phyloP scores from a whole-genome alignment of 2,113 vertebrate genomes.

The Puntigrus tetrazona region DNA sequence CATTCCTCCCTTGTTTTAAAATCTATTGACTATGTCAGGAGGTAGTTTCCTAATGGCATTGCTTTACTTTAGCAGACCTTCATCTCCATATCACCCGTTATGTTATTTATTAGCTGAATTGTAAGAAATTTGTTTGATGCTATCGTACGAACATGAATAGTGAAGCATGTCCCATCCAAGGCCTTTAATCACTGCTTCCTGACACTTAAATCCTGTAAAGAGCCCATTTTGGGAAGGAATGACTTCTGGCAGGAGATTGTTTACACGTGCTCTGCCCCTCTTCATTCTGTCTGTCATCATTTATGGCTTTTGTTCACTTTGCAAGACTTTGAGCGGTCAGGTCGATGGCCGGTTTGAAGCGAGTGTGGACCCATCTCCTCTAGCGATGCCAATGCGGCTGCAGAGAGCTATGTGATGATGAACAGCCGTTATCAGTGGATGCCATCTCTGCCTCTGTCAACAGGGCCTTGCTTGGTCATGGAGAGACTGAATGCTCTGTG shows the following conservation, averaged over 20 bases:
- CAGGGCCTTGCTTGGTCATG: conserved; percentile 68
- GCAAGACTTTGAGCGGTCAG: background rate
- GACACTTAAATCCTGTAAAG: conserved; percentile 37
- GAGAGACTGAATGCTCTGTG: conserved; percentile 57
- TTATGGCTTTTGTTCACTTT: conserved; percentile 55
- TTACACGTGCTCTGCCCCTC: conserved; percentile 61
- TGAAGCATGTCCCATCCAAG: background rate
- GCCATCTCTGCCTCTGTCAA: conserved; percentile 75
- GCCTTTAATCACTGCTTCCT: conserved; percentile 37
- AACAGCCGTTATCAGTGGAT: conserved; percentile 74
- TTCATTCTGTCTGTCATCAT: conserved; percentile 60
- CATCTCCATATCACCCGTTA: background rate
- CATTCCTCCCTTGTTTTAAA: background rate
- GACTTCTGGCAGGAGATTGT: conserved; percentile 28
- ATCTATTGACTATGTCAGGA: background rate
- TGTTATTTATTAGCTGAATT: conserved; percentile 6
- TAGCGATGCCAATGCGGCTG: background rate
- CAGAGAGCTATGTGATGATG: conserved; percentile 72
- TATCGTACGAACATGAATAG: background rate
- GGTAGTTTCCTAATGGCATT: background rate
- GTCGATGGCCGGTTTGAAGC: background rate
- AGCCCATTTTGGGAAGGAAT: background rate
- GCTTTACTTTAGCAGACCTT: background rate
- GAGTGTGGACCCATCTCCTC: background rate
- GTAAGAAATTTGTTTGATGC: conserved; percentile 27